phyloP scores from a whole-genome alignment of 1,140 invertebrate genomes.

The Zaprionus tsacasi region DNA sequence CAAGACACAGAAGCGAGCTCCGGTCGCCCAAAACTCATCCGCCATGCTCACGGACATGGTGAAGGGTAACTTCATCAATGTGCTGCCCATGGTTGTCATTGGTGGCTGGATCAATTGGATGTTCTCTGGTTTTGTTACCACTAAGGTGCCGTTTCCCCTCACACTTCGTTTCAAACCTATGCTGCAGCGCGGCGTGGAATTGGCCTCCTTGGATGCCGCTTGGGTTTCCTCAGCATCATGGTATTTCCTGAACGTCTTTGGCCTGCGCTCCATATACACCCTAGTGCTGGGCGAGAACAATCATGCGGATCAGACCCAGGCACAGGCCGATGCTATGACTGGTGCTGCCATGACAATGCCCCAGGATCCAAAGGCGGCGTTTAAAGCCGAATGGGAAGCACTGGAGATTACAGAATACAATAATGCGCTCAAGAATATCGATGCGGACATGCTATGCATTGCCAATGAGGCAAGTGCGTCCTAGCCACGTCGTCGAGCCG shows the following conservation, averaged over 20 bases:
- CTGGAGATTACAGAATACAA: slow-evolving; percentile 97
- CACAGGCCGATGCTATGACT: slow-evolving; percentile 99
- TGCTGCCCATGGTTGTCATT: slow-evolving; percentile 99
- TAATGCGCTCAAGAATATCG: slow-evolving; percentile 93
- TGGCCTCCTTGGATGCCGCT: slow-evolving; percentile 97
- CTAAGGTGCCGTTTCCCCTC: slow-evolving; percentile 99
- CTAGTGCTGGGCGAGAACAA: slow-evolving; percentile 99
- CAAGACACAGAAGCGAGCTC: slow-evolving; percentile 94
- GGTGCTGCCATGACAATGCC: slow-evolving; percentile 98
- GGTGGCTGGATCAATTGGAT: slow-evolving; percentile 99
- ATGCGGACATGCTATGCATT: slow-evolving; percentile 85
- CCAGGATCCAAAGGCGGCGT: slow-evolving; percentile 98
- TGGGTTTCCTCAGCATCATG: slow-evolving; percentile 99
- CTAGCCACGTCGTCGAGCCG: slow-evolving; percentile 13
- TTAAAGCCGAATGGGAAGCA: slow-evolving; percentile 99
- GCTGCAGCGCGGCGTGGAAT: slow-evolving; percentile 98
- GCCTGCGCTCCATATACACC: slow-evolving; percentile 98
- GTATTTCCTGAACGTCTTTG: slow-evolving; percentile 99
- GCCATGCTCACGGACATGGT: slow-evolving; percentile 99
- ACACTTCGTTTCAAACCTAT: slow-evolving; percentile 99
- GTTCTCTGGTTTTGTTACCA: slow-evolving; percentile 99
- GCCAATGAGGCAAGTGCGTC: slow-evolving; percentile 33
- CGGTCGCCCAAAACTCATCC: slow-evolving; percentile 87
- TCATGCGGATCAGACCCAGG: slow-evolving; percentile 97
- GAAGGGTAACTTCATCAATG: slow-evolving; percentile 99